These are phyloP conservation scores for Diadegma fenestrale DNA, from an alignment of 2,888 invertebrate genomes.

Conservation along the genomic window DNA sequence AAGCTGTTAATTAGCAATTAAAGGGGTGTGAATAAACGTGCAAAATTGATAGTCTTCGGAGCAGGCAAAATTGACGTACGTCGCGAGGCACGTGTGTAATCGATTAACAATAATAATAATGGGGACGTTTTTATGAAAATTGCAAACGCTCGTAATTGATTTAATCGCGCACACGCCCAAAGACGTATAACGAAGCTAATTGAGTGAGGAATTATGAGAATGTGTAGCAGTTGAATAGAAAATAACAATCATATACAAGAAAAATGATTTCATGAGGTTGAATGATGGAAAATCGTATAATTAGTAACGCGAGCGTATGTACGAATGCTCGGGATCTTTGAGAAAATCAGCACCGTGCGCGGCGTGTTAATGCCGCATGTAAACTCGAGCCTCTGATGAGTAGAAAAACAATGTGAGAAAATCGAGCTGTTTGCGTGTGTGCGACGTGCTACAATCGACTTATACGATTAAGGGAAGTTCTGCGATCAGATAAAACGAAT, in stretches of 20 bases:
- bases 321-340: conserved; percentile 10
- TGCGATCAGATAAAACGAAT: conserved; percentile 45
- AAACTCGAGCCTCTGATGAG: conserved; percentile 36
- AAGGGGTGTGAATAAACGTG: not conserved
- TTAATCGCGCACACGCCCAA: conserved; percentile 22
- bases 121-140: conserved; percentile 51
- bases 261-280: conserved; percentile 26
- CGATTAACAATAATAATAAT: not conserved
- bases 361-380: conserved; percentile 22
- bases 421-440: conserved; percentile 26
- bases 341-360: conserved; percentile 12
- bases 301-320: conserved; percentile 41
- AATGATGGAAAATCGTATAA: conserved; percentile 44
- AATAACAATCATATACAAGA: not conserved
- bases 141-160: conserved; percentile 26
- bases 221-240: not conserved
- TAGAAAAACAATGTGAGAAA: conserved; percentile 18
- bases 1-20: not conserved
- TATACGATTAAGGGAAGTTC: conserved; percentile 29
- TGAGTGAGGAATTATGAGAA: conserved; percentile 26
- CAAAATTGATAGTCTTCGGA: not conserved
- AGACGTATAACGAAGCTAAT: conserved; percentile 49
- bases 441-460: conserved; percentile 35
- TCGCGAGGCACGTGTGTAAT: conserved; percentile 37
- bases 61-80: not conserved